These are phyloP conservation scores for Drosophila burlai DNA, from an alignment of 1,140 invertebrate species.

Conservation along the genomic window DNA sequence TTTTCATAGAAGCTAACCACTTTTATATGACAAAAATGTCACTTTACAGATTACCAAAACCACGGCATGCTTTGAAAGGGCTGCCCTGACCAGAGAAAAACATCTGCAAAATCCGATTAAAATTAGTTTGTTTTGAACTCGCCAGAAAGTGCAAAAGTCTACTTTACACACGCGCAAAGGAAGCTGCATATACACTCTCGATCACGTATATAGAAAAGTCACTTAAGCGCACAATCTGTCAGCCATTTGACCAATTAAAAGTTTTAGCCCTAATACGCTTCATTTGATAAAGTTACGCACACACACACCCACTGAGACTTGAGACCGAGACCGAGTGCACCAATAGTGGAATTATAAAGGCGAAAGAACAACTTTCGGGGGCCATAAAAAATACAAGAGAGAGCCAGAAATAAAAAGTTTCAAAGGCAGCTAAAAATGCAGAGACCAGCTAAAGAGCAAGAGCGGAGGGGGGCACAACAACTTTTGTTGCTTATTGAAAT, in stretches of 20 bases:
- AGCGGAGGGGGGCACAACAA: conserved; percentile 5
- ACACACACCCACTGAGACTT: conserved; percentile 33
- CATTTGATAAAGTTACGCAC: conserved; percentile 76
- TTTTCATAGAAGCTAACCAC: neutral
- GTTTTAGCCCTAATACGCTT: conserved; percentile 81
- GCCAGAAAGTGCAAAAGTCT: conserved; percentile 68
- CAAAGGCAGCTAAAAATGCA: conserved; percentile 33
- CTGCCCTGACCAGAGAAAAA: conserved; percentile 1
- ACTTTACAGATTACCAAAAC: conserved; percentile 12
- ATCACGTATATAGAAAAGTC: conserved; percentile 49
- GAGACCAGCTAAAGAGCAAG: neutral
- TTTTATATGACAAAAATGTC: neutral
- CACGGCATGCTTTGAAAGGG: neutral
- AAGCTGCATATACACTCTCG: conserved; percentile 7
- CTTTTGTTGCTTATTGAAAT: conserved; percentile 80
- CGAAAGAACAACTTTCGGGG: conserved; percentile 54
- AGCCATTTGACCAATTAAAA: conserved; percentile 83
- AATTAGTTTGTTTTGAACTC: conserved; percentile 64
- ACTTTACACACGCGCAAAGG: conserved; percentile 41
- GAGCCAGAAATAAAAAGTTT: conserved; percentile 37
- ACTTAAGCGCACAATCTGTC: conserved; percentile 81
- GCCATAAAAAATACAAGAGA: conserved; percentile 38
- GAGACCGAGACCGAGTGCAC: conserved; percentile 37
- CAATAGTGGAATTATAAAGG: conserved; percentile 55
- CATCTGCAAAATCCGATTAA: conserved; percentile 70